Evolutionary conservation across 2,113 vertebrate genomes (phyloP).

Genomic region (Morone chrysops): DNA sequence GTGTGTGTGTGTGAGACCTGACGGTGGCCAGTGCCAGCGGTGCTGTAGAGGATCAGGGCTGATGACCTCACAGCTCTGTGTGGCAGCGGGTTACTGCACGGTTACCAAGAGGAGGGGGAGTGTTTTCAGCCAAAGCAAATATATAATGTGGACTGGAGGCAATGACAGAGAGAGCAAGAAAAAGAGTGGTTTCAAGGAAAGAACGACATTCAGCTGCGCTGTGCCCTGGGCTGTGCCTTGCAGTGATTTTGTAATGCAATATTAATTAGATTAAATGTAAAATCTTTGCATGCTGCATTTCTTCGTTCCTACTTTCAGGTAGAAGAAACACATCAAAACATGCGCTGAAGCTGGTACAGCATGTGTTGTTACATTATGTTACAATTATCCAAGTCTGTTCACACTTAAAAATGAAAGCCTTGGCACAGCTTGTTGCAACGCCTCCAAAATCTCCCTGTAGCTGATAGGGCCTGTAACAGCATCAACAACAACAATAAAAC

Average conservation of each 20-base stretch:
- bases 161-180: conserved; percentile 2
- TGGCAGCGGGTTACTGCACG: conserved; percentile 56
- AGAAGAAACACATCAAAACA: conserved; percentile 21
- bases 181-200: conserved; percentile 23
- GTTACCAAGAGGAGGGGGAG: conserved; percentile 55
- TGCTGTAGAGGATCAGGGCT: conserved; percentile 60
- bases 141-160: conserved; percentile 46
- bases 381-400: conserved; percentile 61
- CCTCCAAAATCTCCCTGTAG: conserved; percentile 44
- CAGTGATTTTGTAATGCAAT: conserved; percentile 5
- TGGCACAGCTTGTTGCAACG: conserved; percentile 51
- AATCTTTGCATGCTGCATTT: conserved; percentile 8
- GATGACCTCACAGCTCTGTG: conserved; percentile 78
- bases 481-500: conserved; percentile 66
- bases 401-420: conserved; percentile 64
- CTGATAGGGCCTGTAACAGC: conserved; percentile 55
- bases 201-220: neutral
- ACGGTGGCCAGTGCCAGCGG: conserved; percentile 29
- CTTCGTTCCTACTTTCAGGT: conserved; percentile 18
- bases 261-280: conserved; percentile 30
- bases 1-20: conserved; percentile 48
- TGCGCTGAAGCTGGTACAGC: conserved; percentile 19
- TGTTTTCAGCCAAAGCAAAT: conserved; percentile 70
- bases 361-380: conserved; percentile 44
- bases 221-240: neutral